Evolutionary conservation across 2,888 invertebrate genomes (phyloP), one percentile per base, ranked within the genome.

Genomic region (Drosophila basisetae): DNA sequence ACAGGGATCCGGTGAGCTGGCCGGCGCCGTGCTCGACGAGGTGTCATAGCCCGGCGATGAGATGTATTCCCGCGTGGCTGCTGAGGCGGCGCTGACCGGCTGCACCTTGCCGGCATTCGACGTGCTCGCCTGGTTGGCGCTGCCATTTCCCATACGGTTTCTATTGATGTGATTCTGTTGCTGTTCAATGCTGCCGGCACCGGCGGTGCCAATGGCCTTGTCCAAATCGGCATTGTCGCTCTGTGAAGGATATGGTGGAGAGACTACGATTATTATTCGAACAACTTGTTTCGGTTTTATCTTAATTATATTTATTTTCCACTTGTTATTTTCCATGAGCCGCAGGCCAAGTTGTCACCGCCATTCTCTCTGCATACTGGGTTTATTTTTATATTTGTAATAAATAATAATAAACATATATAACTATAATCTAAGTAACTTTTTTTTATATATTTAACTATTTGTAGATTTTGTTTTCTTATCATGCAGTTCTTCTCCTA

Each of bases 1-100:
- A 89, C 96, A 95, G 39, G 95, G 95, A 92, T 96, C 96, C 2
- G 96, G 95, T 53, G 96, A 95, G 91, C 95, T 95, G 81, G 95
- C 95, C 52, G 95, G 95, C 81, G 95, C 95, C 65, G 95, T 95
- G 84, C 95, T 96, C 77, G 95, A 95, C 81, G 95, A 95, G 43
- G 96, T 95, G 90, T 96, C 96, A 94, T 96, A 96, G 92, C 95
- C 95, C 91, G 93, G 92, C 41, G 93, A 93, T 58, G 93, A 92
- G 65, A 92, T 91, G 75, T 92, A 92, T 81, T 93, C 92, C 54
- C 92, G 90, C 37, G 79, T 89, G 63, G 75, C 86, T 68, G 73
- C 89, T 67, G 76, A 76, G 9, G 35, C 60, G 3, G 31, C 22
- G 18, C 54, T 73, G 11, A 58, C 43, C 28, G 73, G 39, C 39